phyloP scores from a whole-genome alignment of 2,113 vertebrate genomes.

The Pygoscelis adeliae region DNA sequence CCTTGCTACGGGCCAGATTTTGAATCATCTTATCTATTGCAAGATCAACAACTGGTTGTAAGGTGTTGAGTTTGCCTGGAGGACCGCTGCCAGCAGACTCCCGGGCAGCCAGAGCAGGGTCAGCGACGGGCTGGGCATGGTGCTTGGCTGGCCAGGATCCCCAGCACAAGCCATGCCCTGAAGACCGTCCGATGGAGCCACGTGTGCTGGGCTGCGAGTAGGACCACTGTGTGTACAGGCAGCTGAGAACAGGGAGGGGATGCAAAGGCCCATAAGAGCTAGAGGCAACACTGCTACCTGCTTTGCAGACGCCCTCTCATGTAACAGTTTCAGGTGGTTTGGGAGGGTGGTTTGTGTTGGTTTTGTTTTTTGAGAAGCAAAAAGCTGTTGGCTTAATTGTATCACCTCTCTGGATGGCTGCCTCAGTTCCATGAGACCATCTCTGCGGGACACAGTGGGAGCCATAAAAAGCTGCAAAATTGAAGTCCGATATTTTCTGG shows the following conservation, averaged over 20 bases:
- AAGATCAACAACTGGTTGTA: not conserved
- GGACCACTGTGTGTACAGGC: not conserved
- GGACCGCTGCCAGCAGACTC: not conserved
- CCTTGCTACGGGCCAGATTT: not conserved
- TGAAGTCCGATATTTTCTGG: not conserved
- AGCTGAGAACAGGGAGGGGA: not conserved
- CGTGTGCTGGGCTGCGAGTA: not conserved
- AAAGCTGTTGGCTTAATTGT: not conserved
- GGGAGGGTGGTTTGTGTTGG: not conserved
- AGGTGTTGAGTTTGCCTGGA: not conserved
- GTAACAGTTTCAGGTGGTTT: not conserved
- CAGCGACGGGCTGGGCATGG: not conserved
- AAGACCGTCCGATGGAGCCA: not conserved
- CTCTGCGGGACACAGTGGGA: not conserved
- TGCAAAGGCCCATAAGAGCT: accelerated
- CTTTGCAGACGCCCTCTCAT: not conserved
- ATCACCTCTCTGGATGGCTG: not conserved
- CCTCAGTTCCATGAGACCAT: not conserved
- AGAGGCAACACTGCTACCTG: not conserved
- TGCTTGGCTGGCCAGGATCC: not conserved
- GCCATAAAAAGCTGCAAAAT: not conserved
- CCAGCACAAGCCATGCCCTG: not conserved
- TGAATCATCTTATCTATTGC: not conserved
- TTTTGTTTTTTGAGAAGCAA: not conserved
- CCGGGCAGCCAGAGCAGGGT: not conserved